Evolutionary conservation across 1,140 invertebrate species (phyloP).

Genomic region (Bombus fervidus): DNA sequence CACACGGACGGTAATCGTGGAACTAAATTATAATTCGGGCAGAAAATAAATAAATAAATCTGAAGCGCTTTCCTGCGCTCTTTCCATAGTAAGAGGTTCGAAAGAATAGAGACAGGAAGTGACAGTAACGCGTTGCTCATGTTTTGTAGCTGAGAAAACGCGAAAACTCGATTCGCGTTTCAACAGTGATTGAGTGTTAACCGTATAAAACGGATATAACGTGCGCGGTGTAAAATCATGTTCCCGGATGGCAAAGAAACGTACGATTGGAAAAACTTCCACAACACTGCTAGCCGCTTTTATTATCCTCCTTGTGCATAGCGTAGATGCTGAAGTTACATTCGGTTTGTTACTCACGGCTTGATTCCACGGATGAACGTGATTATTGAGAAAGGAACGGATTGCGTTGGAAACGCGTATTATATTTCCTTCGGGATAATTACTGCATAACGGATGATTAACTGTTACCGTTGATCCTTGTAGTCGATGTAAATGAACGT

Average conservation of each 20-base stretch:
- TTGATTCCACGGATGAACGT: neutral
- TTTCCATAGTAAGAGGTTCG: neutral
- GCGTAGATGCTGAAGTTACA: neutral
- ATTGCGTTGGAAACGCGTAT: neutral
- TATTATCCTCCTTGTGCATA: conserved; percentile 35
- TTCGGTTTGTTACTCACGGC: neutral
- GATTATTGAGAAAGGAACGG: neutral
- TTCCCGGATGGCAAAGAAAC: conserved; percentile 33
- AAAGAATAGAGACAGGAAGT: neutral
- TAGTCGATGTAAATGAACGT: neutral
- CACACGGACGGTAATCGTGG: too few relatives aligned
- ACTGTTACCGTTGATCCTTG: neutral
- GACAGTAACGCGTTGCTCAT: neutral
- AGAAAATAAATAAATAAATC: neutral
- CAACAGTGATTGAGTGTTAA: neutral
- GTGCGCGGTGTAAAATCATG: neutral
- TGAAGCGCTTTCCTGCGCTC: too few relatives aligned
- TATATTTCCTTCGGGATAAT: conserved; percentile 4
- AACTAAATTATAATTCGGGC: neutral
- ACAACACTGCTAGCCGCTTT: conserved; percentile 33
- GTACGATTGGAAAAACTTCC: conserved; percentile 34
- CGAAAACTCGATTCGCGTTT: conserved; percentile 33
- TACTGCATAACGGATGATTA: conserved; percentile 13
- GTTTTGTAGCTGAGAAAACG: neutral
- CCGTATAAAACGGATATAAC: neutral